phyloP scores from a whole-genome alignment of 1,140 invertebrate species.

The Trichoplusia ni region DNA sequence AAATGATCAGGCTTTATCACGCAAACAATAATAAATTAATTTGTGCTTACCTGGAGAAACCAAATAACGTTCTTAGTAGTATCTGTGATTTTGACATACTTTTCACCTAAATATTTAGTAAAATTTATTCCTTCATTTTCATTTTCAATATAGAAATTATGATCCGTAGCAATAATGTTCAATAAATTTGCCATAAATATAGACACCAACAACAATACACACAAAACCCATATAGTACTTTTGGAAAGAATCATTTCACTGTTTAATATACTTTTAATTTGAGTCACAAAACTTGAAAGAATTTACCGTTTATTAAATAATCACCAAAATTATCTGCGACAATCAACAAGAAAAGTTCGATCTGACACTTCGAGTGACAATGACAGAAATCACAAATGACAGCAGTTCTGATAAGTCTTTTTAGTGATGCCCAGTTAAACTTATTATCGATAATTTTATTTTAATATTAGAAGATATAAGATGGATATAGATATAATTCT shows the following conservation, averaged over 20 bases:
- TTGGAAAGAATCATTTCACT: slow-evolving; percentile 70
- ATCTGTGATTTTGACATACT: slow-evolving; percentile 79
- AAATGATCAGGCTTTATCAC: background rate
- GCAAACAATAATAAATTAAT: slow-evolving; percentile 2
- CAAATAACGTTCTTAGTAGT: slow-evolving; percentile 85
- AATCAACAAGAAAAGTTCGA: slow-evolving; percentile 16
- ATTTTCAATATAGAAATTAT: slow-evolving; percentile 64
- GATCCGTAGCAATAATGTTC: slow-evolving; percentile 72
- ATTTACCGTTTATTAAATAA: slow-evolving; percentile 2
- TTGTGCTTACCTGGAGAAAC: slow-evolving; percentile 87
- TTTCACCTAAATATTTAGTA: slow-evolving; percentile 63
- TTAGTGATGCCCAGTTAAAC: too few species aligned
- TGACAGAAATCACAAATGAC: too few species aligned
- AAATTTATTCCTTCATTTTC: slow-evolving; percentile 58
- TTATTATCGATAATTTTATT: too few species aligned
- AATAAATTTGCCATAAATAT: slow-evolving; percentile 76
- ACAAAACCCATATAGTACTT: slow-evolving; percentile 61
- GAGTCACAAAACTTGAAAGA: slow-evolving; percentile 11
- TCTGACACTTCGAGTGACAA: background rate
- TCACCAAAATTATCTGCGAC: slow-evolving; percentile 14
- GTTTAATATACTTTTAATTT: background rate
- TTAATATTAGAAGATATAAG: too few species aligned
- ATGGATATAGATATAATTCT: too few species aligned
- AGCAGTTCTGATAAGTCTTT: too few species aligned
- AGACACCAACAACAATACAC: slow-evolving; percentile 64